phyloP scores from a whole-genome alignment of 2,888 invertebrate genomes.

The Tryphoninae sp. region DNA sequence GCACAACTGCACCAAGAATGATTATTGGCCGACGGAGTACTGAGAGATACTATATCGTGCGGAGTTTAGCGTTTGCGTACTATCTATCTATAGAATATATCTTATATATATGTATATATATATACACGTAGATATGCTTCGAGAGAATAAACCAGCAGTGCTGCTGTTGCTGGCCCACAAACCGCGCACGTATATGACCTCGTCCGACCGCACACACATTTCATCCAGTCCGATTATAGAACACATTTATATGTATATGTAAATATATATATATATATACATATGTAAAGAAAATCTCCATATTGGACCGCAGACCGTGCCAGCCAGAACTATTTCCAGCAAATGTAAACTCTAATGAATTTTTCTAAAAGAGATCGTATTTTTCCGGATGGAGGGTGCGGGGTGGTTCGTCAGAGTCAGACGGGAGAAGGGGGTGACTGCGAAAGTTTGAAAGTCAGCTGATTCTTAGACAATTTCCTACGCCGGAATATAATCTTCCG shows the following conservation, averaged over 20 bases:
- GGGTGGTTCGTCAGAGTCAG: not conserved
- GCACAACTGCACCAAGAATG: conserved; percentile 66
- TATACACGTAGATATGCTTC: conserved; percentile 40
- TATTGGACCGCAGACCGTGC: conserved; percentile 39
- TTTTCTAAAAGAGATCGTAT: conserved; percentile 9
- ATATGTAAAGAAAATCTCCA: conserved; percentile 25
- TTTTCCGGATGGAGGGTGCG: not conserved
- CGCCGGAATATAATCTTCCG: conserved; percentile 42
- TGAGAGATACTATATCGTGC: conserved; percentile 18
- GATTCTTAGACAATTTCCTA: conserved; percentile 59
- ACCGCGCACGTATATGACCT: conserved; percentile 49
- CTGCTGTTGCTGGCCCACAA: conserved; percentile 54
- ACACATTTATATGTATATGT: conserved; percentile 16
- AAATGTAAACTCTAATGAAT: conserved; percentile 29
- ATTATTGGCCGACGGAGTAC: conserved; percentile 61
- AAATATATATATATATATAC: not conserved
- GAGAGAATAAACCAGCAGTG: conserved; percentile 26
- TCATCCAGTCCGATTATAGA: conserved; percentile 49
- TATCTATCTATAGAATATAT: not conserved
- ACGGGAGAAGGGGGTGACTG: not conserved
- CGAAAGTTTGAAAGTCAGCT: conserved; percentile 33
- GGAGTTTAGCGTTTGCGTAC: conserved; percentile 2
- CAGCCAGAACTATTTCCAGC: conserved; percentile 18
- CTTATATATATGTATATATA: conserved; percentile 1
- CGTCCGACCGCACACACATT: conserved; percentile 24